These are phyloP conservation scores for Cheilosia vernalis DNA, from an alignment of 2,888 invertebrate species.

Conservation along the genomic window DNA sequence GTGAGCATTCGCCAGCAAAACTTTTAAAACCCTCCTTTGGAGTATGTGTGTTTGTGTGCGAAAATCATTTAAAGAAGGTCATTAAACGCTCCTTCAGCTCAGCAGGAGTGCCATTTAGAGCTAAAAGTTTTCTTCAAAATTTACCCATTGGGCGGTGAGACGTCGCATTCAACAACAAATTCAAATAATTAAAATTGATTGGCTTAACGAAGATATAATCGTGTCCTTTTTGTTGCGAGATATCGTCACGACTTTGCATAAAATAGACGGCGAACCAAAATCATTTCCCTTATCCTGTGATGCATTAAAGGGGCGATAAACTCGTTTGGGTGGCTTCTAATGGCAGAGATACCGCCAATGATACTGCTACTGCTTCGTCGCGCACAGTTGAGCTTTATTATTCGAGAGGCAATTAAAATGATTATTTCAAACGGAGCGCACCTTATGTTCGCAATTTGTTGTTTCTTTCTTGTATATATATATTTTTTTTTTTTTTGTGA, in stretches of 20 bases:
- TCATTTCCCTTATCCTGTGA: constrained; percentile 27
- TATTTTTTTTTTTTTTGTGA: constrained; percentile 8
- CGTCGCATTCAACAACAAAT: constrained; percentile 29
- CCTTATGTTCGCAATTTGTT: constrained; percentile 64
- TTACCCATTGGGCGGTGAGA: neutral
- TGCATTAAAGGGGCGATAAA: constrained; percentile 62
- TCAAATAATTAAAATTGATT: constrained; percentile 74
- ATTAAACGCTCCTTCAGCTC: constrained; percentile 58
- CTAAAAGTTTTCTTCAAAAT: constrained; percentile 13
- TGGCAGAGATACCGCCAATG: constrained; percentile 19
- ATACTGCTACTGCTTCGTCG: constrained; percentile 4
- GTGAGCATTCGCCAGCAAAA: constrained; percentile 28
- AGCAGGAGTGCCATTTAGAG: constrained; percentile 11
- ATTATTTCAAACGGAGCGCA: constrained; percentile 72
- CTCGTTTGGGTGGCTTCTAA: constrained; percentile 55
- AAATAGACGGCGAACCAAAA: constrained; percentile 3
- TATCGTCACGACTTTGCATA: constrained; percentile 17
- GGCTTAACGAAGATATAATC: constrained; percentile 74
- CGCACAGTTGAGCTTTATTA: constrained; percentile 38
- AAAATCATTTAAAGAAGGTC: constrained; percentile 52
- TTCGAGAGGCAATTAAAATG: constrained; percentile 71
- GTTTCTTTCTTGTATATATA: neutral
- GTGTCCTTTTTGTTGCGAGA: constrained; percentile 56
- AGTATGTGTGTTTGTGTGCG: constrained; percentile 11
- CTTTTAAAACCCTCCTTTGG: neutral